A percentile compares a stretch with the other conserved stretches of the same genome.
These are phyloP conservation scores for Eupithecia abbreviata DNA, from an alignment of 2,888 invertebrate genomes.

Conservation along the genomic window DNA sequence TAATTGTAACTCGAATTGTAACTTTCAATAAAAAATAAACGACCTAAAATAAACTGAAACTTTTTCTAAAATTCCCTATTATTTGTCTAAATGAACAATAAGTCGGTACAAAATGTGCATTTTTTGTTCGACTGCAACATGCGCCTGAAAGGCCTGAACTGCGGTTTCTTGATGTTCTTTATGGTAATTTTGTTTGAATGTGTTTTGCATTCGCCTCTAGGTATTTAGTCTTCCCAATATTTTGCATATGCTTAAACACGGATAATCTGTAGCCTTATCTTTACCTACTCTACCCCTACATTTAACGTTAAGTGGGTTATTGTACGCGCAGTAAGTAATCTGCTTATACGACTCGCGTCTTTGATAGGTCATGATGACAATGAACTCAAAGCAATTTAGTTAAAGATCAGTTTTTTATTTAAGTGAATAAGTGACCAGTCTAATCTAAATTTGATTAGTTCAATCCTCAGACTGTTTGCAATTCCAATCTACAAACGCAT, in stretches of 20 bases:
- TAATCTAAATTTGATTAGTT: not conserved
- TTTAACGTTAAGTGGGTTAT: not conserved
- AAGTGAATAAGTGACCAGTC: not conserved
- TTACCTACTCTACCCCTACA: not conserved
- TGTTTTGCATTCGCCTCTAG: slow-evolving; percentile 18
- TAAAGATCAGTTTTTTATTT: not conserved
- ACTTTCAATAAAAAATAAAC: not conserved
- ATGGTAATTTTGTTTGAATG: slow-evolving; percentile 26
- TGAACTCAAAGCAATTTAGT: not conserved
- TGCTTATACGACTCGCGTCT: not conserved
- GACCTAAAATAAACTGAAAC: not conserved
- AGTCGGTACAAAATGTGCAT: not conserved
- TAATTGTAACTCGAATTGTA: not conserved
- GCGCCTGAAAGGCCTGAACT: slow-evolving; percentile 25
- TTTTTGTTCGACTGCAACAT: slow-evolving; percentile 23
- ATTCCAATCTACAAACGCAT: slow-evolving; percentile 28
- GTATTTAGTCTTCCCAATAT: slow-evolving; percentile 19
- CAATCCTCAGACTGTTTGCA: slow-evolving; percentile 1
- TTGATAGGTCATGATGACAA: not conserved
- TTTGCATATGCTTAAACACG: not conserved
- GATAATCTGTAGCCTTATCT: not conserved
- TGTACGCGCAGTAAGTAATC: not conserved
- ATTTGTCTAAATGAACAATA: not conserved
- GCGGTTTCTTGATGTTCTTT: slow-evolving; percentile 28
- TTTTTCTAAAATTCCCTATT: not conserved